phyloP scores from a whole-genome alignment of 2,113 vertebrate genomes.

The Oreochromis aureus region DNA sequence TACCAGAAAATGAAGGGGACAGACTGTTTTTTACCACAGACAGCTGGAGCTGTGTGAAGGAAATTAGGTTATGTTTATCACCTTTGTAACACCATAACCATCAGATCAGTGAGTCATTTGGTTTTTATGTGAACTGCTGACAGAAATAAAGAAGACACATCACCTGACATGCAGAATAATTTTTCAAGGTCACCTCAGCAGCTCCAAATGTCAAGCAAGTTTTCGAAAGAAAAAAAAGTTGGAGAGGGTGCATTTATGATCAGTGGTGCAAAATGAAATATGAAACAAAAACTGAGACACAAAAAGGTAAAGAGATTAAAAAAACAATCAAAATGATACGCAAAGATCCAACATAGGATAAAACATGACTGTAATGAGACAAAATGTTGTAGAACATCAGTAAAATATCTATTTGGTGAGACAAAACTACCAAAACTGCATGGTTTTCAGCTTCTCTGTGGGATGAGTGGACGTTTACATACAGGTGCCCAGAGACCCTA shows the following conservation, averaged over 20 bases:
- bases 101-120: background rate
- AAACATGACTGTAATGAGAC: background rate
- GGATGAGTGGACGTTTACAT: background rate
- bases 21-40: background rate
- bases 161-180: background rate
- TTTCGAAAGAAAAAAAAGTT: background rate
- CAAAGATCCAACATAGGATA: background rate
- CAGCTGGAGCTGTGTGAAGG: background rate
- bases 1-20: background rate
- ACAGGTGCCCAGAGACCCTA: background rate
- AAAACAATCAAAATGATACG: background rate
- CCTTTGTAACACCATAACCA: background rate
- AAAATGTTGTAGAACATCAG: background rate
- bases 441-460: background rate
- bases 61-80: slow-evolving; percentile 19
- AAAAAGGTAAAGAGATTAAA: background rate
- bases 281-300: background rate
- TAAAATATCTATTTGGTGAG: background rate
- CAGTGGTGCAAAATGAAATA: background rate
- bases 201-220: background rate
- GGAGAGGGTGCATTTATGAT: background rate
- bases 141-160: background rate
- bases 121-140: slow-evolving; percentile 15
- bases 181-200: background rate
- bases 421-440: background rate